These are phyloP conservation scores for Chaetops frenatus DNA, from an alignment of 2,113 vertebrate species.

Conservation along the genomic window DNA sequence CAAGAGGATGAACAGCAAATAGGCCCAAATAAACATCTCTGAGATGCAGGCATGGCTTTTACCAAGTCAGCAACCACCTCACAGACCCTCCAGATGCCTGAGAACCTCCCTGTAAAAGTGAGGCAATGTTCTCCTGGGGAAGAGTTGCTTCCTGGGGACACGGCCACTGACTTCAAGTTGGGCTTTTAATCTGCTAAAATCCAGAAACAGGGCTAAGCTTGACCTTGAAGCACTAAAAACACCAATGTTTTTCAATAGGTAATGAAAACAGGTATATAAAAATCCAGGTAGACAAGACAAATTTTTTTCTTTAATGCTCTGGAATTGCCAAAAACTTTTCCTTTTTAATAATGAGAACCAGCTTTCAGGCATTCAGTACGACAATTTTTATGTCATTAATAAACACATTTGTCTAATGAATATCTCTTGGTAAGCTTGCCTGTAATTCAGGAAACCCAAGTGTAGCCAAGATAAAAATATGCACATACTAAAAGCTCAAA, in stretches of 20 bases:
- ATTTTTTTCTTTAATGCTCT: not conserved
- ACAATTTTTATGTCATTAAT: constrained; percentile 21
- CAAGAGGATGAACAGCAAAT: not conserved
- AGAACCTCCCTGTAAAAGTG: not conserved
- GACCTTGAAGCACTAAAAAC: not conserved
- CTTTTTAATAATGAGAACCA: not conserved
- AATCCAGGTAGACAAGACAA: not conserved
- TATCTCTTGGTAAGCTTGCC: constrained; percentile 1
- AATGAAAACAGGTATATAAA: not conserved
- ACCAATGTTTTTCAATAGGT: not conserved
- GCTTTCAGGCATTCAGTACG: not conserved
- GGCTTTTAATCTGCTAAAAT: not conserved
- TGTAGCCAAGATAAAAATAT: not conserved
- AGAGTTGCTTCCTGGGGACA: not conserved
- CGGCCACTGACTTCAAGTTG: not conserved
- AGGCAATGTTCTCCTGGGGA: not conserved
- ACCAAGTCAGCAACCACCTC: not conserved
- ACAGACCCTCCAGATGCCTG: not conserved
- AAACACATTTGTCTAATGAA: constrained; percentile 28
- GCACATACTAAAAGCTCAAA: constrained; percentile 25
- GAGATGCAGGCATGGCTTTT: not conserved
- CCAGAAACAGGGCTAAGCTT: not conserved
- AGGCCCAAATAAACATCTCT: not conserved
- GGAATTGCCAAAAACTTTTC: not conserved
- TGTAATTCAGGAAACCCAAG: constrained; percentile 18